phyloP scores from a whole-genome alignment of 2,113 vertebrate genomes.

The Pitta sordida region DNA sequence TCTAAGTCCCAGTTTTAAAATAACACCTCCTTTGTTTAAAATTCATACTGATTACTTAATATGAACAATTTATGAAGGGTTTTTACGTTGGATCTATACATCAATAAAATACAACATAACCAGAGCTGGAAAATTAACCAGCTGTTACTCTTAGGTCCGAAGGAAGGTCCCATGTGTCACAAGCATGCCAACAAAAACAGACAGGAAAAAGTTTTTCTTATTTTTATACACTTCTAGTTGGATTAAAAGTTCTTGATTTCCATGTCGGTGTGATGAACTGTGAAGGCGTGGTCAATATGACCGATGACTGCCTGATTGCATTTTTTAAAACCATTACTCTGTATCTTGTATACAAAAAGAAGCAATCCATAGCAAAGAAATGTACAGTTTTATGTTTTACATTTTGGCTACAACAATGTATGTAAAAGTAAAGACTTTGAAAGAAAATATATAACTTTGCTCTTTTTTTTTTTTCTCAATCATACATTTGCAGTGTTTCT shows the following conservation, averaged over 20 bases:
- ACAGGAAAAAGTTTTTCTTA: slow-evolving; percentile 69
- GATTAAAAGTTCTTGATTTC: slow-evolving; percentile 74
- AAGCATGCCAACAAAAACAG: slow-evolving; percentile 85
- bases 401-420: slow-evolving; percentile 86
- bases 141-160: slow-evolving; percentile 70
- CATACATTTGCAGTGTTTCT: slow-evolving; percentile 80
- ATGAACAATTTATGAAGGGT: slow-evolving; percentile 80
- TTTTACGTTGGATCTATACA: slow-evolving; percentile 79
- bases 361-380: slow-evolving; percentile 73
- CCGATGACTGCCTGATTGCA: slow-evolving; percentile 78
- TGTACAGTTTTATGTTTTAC: slow-evolving; percentile 75
- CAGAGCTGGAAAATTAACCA: slow-evolving; percentile 74
- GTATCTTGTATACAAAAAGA: slow-evolving; percentile 75
- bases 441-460: slow-evolving; percentile 81
- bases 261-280: slow-evolving; percentile 69
- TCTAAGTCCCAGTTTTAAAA: slow-evolving; percentile 75
- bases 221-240: slow-evolving; percentile 71
- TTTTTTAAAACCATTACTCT: slow-evolving; percentile 73
- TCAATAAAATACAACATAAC: slow-evolving; percentile 78
- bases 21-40: slow-evolving; percentile 75
- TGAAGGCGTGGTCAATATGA: slow-evolving; percentile 86
- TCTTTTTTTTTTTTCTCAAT: slow-evolving; percentile 62
- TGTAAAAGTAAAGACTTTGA: slow-evolving; percentile 87
- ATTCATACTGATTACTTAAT: slow-evolving; percentile 78
- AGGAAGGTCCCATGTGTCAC: slow-evolving; percentile 75